Evolutionary conservation across 2,113 vertebrate genomes (phyloP), one percentile per base, ranked within the genome.

Genomic region (Scytalopus superciliaris): DNA sequence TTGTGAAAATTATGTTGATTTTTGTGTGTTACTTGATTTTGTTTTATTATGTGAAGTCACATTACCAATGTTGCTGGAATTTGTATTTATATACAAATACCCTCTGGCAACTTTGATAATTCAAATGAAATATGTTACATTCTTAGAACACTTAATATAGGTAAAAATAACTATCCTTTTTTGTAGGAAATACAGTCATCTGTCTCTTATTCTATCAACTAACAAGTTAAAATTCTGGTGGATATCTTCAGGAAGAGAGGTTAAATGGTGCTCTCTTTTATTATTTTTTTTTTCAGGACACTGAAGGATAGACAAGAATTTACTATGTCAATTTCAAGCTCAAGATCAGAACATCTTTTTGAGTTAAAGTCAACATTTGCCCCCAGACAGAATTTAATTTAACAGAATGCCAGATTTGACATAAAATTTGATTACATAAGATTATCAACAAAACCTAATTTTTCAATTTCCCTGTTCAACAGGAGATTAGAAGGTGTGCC

Each of bases 341-440:
- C 27, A 86, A 95, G 19, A 74, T 59, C 89, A 33, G 64, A 89
- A n/a, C 50, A 23, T 22, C 69, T 70, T 47, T 87, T 49, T 89
- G 79, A 70, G 55, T 27, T 89, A 76, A 76, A 89, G 47, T 90
- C 84, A 95, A 39, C 42, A 86, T 93, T 87, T 93, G 42, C 15
- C 62, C 35, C 23, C 8, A 79, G 76, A 72, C 15, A 89, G 53
- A 83, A 73, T 90, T 91, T 88, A 33, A 88, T 94, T 94, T 67
- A 92, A 30, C 10, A 87, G 53, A 91, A 91, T 66, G 30, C 3
- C 39, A 59, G 16, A 59, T 72, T 33, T 35, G 53, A 87, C 53
- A 67, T 75, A 78, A 56, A 44, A 89, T 85, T 66, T 85, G 70
- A 86, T 93, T 63, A 50, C 49, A 7, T 62, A 83, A 81, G 56